Evolutionary conservation across 2,113 vertebrate genomes (phyloP).

Genomic region (Bettongia penicillata): DNA sequence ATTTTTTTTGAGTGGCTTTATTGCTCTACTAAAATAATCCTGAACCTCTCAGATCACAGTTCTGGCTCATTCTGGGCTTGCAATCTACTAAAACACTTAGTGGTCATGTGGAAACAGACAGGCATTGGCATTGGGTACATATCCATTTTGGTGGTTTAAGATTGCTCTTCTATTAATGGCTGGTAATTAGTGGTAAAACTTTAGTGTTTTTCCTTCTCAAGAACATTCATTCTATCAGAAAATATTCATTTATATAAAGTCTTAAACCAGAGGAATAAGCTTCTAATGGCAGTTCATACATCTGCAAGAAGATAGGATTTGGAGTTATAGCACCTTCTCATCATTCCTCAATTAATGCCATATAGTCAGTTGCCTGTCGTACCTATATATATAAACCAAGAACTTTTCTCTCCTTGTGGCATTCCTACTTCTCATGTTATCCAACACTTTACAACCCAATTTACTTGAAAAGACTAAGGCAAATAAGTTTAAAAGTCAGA

Average conservation of each 20-base stretch:
- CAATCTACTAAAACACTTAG: not conserved
- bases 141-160: not conserved
- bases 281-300: not conserved
- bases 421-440: not conserved
- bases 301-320: not conserved
- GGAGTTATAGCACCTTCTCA: not conserved
- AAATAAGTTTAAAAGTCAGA: slow-evolving; percentile 9
- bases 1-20: not conserved
- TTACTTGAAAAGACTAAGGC: not conserved
- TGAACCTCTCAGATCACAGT: not conserved
- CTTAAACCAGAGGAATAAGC: not conserved
- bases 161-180: not conserved
- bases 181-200: not conserved
- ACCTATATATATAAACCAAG: not conserved
- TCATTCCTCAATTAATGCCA: not conserved
- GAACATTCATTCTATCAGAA: not conserved
- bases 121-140: not conserved
- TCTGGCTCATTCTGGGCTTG: not conserved
- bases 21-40: not conserved
- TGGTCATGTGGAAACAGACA: not conserved
- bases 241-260: not conserved
- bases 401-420: not conserved
- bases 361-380: not conserved
- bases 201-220: not conserved
- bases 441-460: not conserved